Conservation (phyloP, 2,888 invertebrate species). For the Hydrotaea cyrtoneurina region DNA sequence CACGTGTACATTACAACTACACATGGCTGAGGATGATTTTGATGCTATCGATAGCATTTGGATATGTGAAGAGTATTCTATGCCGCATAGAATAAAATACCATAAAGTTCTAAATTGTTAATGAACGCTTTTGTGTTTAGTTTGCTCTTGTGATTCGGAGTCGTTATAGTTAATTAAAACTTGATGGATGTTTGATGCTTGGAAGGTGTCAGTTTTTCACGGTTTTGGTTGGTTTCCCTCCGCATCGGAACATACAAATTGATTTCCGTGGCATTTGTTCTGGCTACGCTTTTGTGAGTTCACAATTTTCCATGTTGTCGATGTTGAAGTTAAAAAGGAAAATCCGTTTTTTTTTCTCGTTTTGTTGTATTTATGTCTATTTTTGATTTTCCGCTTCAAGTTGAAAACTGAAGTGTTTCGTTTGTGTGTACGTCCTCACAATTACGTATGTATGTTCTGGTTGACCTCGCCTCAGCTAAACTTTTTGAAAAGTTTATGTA, state of each 20-base stretch:
- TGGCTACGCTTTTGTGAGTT: constrained; percentile 37
- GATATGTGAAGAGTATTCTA: too few species aligned
- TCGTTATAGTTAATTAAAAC: background rate
- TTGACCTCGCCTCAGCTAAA: constrained; percentile 45
- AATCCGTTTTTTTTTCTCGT: background rate
- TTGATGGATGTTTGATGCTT: background rate
- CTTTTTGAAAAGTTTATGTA: constrained; percentile 3
- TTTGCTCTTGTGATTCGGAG: too few species aligned
- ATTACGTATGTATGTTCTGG: constrained; percentile 52
- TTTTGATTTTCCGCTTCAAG: constrained; percentile 20
- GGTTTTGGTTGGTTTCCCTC: background rate
- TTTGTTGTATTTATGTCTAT: background rate
- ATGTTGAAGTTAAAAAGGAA: background rate
- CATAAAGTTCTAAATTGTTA: too few species aligned
- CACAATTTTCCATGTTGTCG: background rate
- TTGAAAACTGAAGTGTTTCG: background rate
- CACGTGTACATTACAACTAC: too few species aligned
- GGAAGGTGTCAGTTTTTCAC: background rate
- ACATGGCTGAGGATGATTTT: too few species aligned
- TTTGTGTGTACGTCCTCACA: constrained; percentile 38
- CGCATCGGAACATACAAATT: constrained; percentile 28
- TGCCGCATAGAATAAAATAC: too few species aligned
- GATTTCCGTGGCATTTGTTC: constrained; percentile 47
- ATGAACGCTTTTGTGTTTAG: too few species aligned
- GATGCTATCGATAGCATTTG: too few species aligned